Evolutionary conservation across 2,888 invertebrate species (phyloP), one percentile per base, ranked within the genome.

Genomic region (Trachelus troglodyta): DNA sequence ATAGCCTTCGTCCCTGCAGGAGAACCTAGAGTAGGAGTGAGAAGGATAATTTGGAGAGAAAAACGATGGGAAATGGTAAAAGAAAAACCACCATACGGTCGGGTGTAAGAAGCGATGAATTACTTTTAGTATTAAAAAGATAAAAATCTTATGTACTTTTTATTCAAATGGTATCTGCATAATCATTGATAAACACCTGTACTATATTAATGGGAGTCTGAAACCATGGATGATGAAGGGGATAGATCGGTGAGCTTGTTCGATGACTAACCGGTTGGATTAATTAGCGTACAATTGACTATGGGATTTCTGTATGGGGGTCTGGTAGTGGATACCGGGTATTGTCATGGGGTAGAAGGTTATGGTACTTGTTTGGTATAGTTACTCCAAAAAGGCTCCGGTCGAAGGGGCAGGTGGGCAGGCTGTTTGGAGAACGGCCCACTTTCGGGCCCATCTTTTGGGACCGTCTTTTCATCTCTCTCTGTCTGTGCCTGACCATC

Each of bases 351-450:
- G 56, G 40, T 4, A 40, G 40, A 40, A 40, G 40, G 56, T 56
- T 23, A 23, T 23, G 56, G 56, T 56, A 56, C 56, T 56, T 56
- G 56, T 56, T 40, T 15, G 23, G 23, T 56, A 56, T 56, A 23
- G 56, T 9, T 23, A 23, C 56, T 23, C 56, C 0, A 56, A 56
- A 56, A 56, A 56, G 56, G 9, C 56, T 1, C 56, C 6, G 9
- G 23, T 23, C 82, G 83, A 79, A 83, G 86, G 87, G 87, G 87
- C 89, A 89, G 89, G 88, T 89, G 89, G 89, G 56, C 56, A 56
- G 88, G 89, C 89, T 89, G 89, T 89, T 89, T 89, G 88, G 89
- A 89, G 89, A 89, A 89, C 89, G 84, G 88, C 89, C 89, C 89
- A 89, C 88, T 88, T 56, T 81, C 77, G 81, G 80, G 81, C 82